Percentiles rank a stretch among this genome's conserved stretches.
phyloP scores from a whole-genome alignment of 2,888 invertebrate genomes.

The Pyralis farinalis region DNA sequence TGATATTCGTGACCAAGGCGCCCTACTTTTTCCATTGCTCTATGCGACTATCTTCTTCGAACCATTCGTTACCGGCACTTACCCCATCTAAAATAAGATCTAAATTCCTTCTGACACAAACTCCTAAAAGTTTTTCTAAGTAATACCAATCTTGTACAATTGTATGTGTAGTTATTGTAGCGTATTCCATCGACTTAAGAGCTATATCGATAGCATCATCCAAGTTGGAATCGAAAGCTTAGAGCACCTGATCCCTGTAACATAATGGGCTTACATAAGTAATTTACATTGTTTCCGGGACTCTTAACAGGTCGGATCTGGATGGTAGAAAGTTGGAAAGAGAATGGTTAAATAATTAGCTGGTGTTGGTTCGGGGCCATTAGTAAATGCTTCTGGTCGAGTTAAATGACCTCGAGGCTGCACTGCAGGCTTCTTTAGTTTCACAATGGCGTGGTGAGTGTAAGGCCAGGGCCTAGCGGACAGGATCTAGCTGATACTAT shows the following conservation, averaged over 20 bases:
- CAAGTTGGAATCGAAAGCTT: constrained; percentile 24
- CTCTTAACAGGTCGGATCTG: constrained; percentile 29
- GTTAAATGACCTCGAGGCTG: constrained; percentile 14
- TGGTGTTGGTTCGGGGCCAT: constrained; percentile 12
- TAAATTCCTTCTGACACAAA: constrained; percentile 21
- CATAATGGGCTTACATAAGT: constrained; percentile 47
- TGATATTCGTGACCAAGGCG: constrained; percentile 54
- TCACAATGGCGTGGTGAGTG: constrained; percentile 2
- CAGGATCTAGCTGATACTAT: background rate
- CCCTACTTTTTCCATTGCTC: constrained; percentile 48
- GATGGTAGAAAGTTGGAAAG: constrained; percentile 40
- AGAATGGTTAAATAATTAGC: constrained; percentile 33
- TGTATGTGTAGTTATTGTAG: constrained; percentile 29
- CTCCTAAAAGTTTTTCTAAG: constrained; percentile 25
- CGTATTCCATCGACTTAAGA: constrained; percentile 28
- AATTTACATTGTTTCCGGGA: constrained; percentile 47
- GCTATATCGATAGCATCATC: constrained; percentile 26
- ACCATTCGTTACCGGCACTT: constrained; percentile 25
- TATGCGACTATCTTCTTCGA: constrained; percentile 23
- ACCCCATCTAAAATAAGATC: constrained; percentile 25
- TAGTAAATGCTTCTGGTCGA: constrained; percentile 11
- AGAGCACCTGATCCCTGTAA: constrained; percentile 43
- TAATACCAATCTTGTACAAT: constrained; percentile 25
- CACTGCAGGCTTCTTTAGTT: constrained; percentile 2
- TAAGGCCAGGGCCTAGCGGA: background rate